Base-by-base conservation (phyloP, 2,888 invertebrate species). In the Amphiduros pacificus region DNA sequence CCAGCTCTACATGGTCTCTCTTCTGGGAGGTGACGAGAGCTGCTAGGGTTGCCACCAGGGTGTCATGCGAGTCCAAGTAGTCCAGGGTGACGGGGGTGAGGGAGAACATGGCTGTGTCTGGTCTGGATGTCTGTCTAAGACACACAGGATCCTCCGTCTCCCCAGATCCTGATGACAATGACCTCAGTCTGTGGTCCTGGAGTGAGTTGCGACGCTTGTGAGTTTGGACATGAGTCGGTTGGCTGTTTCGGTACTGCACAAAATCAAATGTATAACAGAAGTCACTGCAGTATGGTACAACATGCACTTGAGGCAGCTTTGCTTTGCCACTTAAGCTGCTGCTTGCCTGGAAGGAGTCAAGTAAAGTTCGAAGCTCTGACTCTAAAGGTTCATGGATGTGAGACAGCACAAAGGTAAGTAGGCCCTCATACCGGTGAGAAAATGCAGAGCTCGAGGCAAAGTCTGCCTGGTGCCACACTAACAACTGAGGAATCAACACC, bases 1-100 rank as follows among this genome's bases (percentile, higher is more conserved):
- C 5, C n/a, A 11, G n/a, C 22, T 5, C n/a, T 44, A 22, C n/a
- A 9, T 44, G 20, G 5, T 44, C 44, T 17, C 20, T n/a, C 9
- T 22, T 22, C 6, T 44, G 20, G n/a, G n/a, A 20, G 44, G 20
- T 44, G 26, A 77, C 73, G 22, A 79, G 65, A 60, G 77, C 77
- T 51, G 76, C 76, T 54, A 80, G 64, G 0, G 78, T 77, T 14
- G 80, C 78, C 48, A 78, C 73, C 32, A 80, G 70, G 1, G 73
- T 71, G 3, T 76, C 76, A 50, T 74, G 73, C 6, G 66, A 65
- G 50, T 75, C 74, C 44, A 80, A 71, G 57, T 79, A 79, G 40
- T 79, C 75, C 58, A 79, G 59, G 0, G 77, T 77, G 4, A 71
- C 66, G 14, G 77, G 75, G 2, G 58, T 61, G 26, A 66, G 50